phyloP scores from a whole-genome alignment of 2,888 invertebrate species.

The Tipula unca region DNA sequence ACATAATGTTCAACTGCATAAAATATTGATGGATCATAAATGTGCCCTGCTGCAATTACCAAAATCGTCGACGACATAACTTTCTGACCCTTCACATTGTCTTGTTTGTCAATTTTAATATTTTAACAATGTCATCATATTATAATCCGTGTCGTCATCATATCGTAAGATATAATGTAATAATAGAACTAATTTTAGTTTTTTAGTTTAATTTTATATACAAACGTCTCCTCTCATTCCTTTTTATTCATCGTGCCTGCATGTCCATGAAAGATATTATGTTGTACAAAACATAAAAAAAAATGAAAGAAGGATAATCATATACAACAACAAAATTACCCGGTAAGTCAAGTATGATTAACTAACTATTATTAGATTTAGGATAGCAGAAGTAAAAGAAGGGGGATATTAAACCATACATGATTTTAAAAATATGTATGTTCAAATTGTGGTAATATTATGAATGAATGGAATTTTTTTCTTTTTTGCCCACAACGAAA shows the following conservation, averaged over 20 bases:
- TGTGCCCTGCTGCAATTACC: not conserved
- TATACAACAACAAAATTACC: not conserved
- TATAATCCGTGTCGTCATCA: not conserved
- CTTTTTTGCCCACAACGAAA: no score
- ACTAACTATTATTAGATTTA: conserved; percentile 14
- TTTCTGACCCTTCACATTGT: not conserved
- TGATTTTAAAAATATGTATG: not conserved
- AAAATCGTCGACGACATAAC: not conserved
- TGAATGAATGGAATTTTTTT: no score
- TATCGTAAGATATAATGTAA: not conserved
- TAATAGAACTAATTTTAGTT: not conserved
- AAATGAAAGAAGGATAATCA: not conserved
- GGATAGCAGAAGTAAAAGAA: not conserved
- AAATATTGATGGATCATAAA: not conserved
- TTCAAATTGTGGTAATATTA: not conserved
- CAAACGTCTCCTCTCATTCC: not conserved
- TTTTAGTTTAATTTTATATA: no score
- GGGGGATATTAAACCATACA: not conserved
- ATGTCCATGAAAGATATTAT: not conserved
- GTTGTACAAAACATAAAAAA: not conserved
- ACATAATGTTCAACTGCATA: not conserved
- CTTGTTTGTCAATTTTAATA: not conserved
- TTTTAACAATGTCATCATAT: not conserved
- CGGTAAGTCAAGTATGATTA: not conserved
- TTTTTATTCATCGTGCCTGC: not conserved